A percentile compares a stretch with the other conserved stretches of the same genome.
Conservation (phyloP, 2,797 vertebrate species). For the Sciurus carolinensis region DNA sequence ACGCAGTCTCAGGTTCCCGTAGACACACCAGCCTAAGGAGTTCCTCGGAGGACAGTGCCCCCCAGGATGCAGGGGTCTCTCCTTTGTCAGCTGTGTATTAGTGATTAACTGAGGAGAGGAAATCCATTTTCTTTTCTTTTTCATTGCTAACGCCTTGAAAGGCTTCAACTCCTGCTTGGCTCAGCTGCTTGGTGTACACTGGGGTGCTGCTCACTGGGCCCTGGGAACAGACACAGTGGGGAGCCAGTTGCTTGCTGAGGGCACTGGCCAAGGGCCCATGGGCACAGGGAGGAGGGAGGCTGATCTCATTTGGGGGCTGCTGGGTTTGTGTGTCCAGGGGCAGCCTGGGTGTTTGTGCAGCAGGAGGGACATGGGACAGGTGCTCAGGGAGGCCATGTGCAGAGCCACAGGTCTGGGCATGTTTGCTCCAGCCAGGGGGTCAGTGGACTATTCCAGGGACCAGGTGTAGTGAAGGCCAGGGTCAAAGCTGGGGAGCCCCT, state of each 20-base stretch:
- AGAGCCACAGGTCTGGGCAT: not conserved
- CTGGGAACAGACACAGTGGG: not conserved
- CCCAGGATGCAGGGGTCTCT: too few species aligned
- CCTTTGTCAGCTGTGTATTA: too few species aligned
- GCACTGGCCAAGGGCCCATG: too few species aligned
- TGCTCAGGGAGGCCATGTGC: not conserved
- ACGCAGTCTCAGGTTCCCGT: too few species aligned
- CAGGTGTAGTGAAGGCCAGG: not conserved
- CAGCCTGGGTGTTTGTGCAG: not conserved
- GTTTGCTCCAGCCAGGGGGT: not conserved
- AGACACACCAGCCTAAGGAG: too few species aligned
- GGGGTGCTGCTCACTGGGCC: not conserved
- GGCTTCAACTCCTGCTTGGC: constrained; percentile 28
- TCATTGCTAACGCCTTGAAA: not conserved
- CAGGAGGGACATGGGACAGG: not conserved
- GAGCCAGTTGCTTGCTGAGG: not conserved
- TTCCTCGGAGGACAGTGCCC: too few species aligned
- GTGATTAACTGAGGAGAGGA: too few species aligned
- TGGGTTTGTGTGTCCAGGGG: not conserved
- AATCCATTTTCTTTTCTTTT: not conserved
- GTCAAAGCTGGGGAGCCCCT: too few species aligned
- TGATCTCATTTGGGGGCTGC: not conserved
- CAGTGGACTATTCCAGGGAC: not conserved
- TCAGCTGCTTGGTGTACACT: not conserved
- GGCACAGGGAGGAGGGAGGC: not conserved